These are phyloP conservation scores for Tinea trinotella DNA, from an alignment of 2,888 invertebrate species.

Conservation along the genomic window DNA sequence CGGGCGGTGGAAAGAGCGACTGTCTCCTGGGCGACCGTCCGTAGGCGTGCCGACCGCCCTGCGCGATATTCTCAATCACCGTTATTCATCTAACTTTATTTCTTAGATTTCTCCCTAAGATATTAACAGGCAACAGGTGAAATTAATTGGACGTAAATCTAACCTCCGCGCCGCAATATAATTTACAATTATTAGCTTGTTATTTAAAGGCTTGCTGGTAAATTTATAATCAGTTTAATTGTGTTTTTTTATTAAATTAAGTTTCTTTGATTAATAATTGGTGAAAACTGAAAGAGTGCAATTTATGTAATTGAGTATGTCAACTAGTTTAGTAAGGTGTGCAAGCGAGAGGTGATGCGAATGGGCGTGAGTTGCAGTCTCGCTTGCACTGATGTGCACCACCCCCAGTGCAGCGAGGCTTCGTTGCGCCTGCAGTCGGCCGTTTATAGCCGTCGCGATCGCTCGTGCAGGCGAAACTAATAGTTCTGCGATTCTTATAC, in stretches of 20 bases:
- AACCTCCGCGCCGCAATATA: not conserved
- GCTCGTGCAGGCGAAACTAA: constrained; percentile 46
- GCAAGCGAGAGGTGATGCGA: constrained; percentile 67
- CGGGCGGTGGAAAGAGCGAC: not conserved
- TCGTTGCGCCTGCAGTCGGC: constrained; percentile 62
- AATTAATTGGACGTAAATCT: not conserved
- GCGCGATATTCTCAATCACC: not conserved
- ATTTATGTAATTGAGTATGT: not conserved
- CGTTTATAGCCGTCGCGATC: constrained; percentile 40
- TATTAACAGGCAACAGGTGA: constrained; percentile 4
- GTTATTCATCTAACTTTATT: not conserved
- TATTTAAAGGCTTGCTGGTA: not conserved
- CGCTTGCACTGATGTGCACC: constrained; percentile 67
- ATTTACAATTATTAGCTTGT: not conserved
- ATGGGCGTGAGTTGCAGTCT: constrained; percentile 66
- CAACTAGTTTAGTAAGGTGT: constrained; percentile 50
- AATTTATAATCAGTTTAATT: too few relatives aligned
- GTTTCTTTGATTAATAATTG: not conserved
- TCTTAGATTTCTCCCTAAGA: not conserved
- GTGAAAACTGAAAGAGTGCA: constrained; percentile 3
- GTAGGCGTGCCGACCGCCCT: constrained; percentile 12
- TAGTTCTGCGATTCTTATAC: constrained; percentile 43
- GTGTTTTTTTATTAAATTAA: not conserved
- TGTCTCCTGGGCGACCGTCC: constrained; percentile 4
- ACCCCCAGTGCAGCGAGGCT: constrained; percentile 52